Evolutionary conservation across 2,113 vertebrate genomes (phyloP).

Genomic region (Bostrychus sinensis): DNA sequence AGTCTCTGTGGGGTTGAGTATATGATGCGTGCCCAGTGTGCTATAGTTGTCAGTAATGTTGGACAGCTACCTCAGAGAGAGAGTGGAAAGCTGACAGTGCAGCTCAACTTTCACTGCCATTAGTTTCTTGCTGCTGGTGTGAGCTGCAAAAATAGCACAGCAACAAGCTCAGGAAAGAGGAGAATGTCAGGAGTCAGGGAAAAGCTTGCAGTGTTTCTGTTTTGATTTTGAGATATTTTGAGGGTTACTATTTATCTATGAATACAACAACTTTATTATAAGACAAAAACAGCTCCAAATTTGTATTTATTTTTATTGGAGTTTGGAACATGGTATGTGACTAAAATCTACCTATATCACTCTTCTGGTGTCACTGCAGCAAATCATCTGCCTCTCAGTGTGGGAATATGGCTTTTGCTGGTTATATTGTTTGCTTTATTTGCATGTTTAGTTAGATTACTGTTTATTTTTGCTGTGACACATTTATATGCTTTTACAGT

Average conservation of each 20-base stretch:
- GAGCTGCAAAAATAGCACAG: conserved; percentile 37
- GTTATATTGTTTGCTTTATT: no score
- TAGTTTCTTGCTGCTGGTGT: conserved; percentile 41
- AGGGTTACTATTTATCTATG: not conserved
- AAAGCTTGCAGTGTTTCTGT: not conserved
- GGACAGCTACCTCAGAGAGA: conserved; percentile 41
- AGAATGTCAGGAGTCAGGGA: conserved; percentile 11
- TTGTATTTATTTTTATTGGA: not conserved
- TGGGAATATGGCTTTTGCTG: no score
- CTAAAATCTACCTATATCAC: not conserved
- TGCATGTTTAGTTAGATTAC: no score
- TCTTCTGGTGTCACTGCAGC: not conserved
- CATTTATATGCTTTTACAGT: no score
- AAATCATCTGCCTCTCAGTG: no score
- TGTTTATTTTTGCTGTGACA: no score
- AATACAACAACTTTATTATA: not conserved
- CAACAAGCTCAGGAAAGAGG: conserved; percentile 11
- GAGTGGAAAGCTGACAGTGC: conserved; percentile 46
- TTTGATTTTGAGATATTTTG: not conserved
- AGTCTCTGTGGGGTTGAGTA: conserved; percentile 2
- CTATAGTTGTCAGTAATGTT: conserved; percentile 22
- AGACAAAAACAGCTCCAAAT: not conserved
- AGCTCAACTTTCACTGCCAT: conserved; percentile 52
- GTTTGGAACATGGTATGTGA: not conserved
- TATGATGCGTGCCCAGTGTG: conserved; percentile 9